phyloP scores from a whole-genome alignment of 2,888 invertebrate genomes.

The Rhamphomyia laevipes region DNA sequence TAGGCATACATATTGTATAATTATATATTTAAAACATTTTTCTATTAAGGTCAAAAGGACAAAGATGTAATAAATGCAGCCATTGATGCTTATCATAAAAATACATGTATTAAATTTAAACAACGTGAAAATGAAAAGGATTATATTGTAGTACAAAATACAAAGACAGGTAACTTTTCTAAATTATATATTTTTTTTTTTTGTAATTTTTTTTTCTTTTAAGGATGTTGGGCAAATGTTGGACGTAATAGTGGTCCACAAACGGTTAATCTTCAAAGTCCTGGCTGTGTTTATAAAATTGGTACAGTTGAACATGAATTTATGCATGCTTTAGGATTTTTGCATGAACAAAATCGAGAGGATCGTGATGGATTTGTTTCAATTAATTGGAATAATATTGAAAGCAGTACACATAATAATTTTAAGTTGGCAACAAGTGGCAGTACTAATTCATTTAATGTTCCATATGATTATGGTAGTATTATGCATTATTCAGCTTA shows the following conservation, averaged over 20 bases:
- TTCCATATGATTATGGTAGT: slow-evolving; percentile 28
- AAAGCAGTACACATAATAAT: slow-evolving; percentile 49
- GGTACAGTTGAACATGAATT: slow-evolving; percentile 64
- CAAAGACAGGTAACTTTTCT: slow-evolving; percentile 51
- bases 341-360: slow-evolving; percentile 63
- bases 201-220: no score
- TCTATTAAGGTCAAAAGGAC: no score
- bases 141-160: slow-evolving; percentile 50
- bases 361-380: slow-evolving; percentile 53
- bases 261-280: slow-evolving; percentile 18
- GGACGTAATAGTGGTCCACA: slow-evolving; percentile 43
- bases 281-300: slow-evolving; percentile 48
- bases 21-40: no score
- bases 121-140: slow-evolving; percentile 43
- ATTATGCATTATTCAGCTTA: slow-evolving; percentile 30
- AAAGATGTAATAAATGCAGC: slow-evolving; percentile 34
- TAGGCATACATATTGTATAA: no score
- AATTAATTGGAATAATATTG: slow-evolving; percentile 14
- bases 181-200: no score
- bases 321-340: slow-evolving; percentile 60
- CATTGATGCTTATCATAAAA: slow-evolving; percentile 55
- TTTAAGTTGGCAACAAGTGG: slow-evolving; percentile 49
- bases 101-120: slow-evolving; percentile 57
- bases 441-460: slow-evolving; percentile 26
- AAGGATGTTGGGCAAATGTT: slow-evolving; percentile 68